Evolutionary conservation across 2,888 invertebrate species (phyloP), one percentile per base, ranked within the genome.

Genomic region (Hofmannophila pseudospretella): DNA sequence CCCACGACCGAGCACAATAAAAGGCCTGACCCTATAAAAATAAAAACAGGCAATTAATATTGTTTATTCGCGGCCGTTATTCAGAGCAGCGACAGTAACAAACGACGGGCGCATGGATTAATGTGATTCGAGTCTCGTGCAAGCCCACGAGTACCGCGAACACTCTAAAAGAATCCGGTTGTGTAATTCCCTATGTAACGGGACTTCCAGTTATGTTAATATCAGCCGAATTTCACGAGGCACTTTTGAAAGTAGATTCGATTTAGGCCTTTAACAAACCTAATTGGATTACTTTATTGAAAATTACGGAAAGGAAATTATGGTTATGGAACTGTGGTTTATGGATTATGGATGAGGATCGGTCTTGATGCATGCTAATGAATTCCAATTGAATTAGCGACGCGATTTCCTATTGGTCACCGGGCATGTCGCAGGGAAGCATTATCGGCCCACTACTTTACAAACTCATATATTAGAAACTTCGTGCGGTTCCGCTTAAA

Each of bases 171-270:
- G 42, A 42, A 42, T 42, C 78, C 76, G 78, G 78, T 82, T 80
- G 76, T 76, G 74, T 79, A 78, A 81, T 80, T 74, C 78, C 73
- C 76, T 76, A 72, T 66, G 64, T 82, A 85, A 84, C 84, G 85
- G 85, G 67, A 78, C 77, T 63, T 80, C 85, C 75, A 80, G 85
- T 85, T 84, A 85, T 85, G 85, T 69, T 82, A 82, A 85, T 84
- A 62, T 65, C 56, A 78, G 75, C 78, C 84, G 80, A 86, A 82
- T 81, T 84, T 84, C 71, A 78, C 70, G 69, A 61, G 60, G 56
- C 66, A 69, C 67, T 74, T 79, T 76, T 67, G 73, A 80, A 80
- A 80, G 80, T 73, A 64, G 78, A 72, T 67, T 67, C 70, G 61
- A 58, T 69, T 74, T 62, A 54, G 60, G 65, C 65, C 54, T 67